Conservation (phyloP, 53 echinoderm and acorn worm genomes). For the Paracentrotus lividus region DNA sequence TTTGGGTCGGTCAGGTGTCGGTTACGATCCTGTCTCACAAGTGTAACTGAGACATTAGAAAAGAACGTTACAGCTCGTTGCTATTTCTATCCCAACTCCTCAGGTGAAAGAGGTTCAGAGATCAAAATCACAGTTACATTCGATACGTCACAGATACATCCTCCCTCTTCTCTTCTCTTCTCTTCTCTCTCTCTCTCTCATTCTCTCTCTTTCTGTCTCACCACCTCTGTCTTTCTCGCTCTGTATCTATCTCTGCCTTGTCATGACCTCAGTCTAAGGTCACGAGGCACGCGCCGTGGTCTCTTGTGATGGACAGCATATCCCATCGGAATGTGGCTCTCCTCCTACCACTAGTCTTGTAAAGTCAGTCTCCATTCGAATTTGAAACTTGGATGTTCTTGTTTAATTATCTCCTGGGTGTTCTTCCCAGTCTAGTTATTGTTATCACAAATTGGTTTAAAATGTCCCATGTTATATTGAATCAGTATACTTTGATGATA, state of each 20-base stretch:
- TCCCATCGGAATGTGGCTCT: conserved; percentile 1
- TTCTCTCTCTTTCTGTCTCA: neutral
- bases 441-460: neutral
- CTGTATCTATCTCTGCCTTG: neutral
- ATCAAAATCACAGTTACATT: neutral
- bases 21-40: no score
- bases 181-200: neutral
- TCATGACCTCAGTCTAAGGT: conserved; percentile 1
- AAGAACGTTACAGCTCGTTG: neutral
- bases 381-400: neutral
- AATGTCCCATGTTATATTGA: no score
- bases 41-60: no score
- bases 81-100: neutral
- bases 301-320: conserved; percentile 16
- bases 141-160: conserved; percentile 9
- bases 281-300: conserved; percentile 32
- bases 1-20: no score
- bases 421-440: neutral
- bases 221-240: neutral
- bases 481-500: neutral
- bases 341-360: neutral
- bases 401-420: no score
- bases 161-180: no score
- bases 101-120: neutral
- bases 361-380: neutral